These are phyloP conservation scores for Heliconius charithonia DNA, from an alignment of 2,888 invertebrate genomes.

Conservation along the genomic window DNA sequence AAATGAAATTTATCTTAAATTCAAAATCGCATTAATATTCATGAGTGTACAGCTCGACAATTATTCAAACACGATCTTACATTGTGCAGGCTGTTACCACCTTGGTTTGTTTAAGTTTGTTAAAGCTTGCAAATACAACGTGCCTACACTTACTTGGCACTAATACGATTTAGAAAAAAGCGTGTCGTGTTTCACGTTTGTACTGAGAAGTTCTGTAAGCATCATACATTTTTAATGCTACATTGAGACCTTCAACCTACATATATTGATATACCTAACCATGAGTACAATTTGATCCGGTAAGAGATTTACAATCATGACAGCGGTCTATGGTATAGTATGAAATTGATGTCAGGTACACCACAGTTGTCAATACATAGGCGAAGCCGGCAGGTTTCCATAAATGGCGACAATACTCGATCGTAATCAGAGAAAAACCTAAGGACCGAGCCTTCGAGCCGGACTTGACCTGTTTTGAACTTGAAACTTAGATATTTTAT, in stretches of 20 bases:
- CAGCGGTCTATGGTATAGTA: slow-evolving; percentile 71
- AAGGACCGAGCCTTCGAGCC: slow-evolving; percentile 63
- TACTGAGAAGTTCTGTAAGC: slow-evolving; percentile 58
- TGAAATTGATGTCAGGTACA: slow-evolving; percentile 70
- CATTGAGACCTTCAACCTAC: background rate
- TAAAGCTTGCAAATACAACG: slow-evolving; percentile 61
- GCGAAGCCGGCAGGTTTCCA: slow-evolving; percentile 71
- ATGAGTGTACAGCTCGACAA: slow-evolving; percentile 59
- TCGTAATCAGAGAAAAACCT: slow-evolving; percentile 78
- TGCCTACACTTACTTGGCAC: slow-evolving; percentile 64
- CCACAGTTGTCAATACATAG: slow-evolving; percentile 79
- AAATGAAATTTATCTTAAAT: slow-evolving; percentile 45
- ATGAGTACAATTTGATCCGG: background rate
- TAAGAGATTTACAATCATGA: slow-evolving; percentile 57
- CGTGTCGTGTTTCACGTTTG: slow-evolving; percentile 70
- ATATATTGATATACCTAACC: background rate
- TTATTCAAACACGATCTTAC: slow-evolving; percentile 65
- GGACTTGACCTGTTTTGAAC: slow-evolving; percentile 72
- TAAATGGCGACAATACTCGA: slow-evolving; percentile 73
- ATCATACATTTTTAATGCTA: slow-evolving; percentile 45
- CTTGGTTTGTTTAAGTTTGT: slow-evolving; percentile 59
- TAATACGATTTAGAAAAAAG: slow-evolving; percentile 64
- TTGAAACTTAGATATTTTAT: slow-evolving; percentile 28
- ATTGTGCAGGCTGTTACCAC: slow-evolving; percentile 50
- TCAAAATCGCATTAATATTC: slow-evolving; percentile 65